A percentile compares a stretch with the other conserved stretches of the same genome.
phyloP scores from a whole-genome alignment of 2,113 vertebrate genomes.

The Marcusenius ussheri region DNA sequence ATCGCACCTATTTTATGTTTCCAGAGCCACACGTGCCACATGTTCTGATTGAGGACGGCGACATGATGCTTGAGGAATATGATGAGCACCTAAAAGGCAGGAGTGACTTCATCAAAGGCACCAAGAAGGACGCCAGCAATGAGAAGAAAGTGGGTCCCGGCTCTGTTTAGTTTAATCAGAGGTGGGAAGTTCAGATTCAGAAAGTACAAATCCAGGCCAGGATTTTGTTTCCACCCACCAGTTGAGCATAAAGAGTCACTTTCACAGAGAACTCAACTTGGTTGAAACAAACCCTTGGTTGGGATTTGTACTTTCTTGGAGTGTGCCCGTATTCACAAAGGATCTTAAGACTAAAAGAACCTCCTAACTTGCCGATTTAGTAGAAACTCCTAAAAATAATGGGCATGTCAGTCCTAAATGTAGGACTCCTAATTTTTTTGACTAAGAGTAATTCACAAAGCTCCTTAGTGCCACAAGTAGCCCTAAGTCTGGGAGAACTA shows the following conservation, averaged over 20 bases:
- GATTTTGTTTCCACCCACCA: background rate
- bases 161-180: background rate
- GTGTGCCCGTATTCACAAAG: background rate
- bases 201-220: background rate
- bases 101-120: conserved; percentile 80
- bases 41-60: conserved; percentile 78
- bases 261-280: background rate
- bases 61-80: conserved; percentile 81
- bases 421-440: too few relatives aligned
- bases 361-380: too few relatives aligned
- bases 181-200: background rate
- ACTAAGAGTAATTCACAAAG: too few relatives aligned
- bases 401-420: too few relatives aligned
- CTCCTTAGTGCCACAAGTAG: too few relatives aligned
- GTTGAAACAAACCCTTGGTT: background rate
- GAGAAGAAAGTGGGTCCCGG: conserved; percentile 73
- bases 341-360: too few relatives aligned
- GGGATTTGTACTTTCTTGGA: background rate
- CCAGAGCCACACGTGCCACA: conserved; percentile 85
- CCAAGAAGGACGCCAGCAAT: conserved; percentile 75
- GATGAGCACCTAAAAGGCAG: conserved; percentile 77
- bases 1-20: conserved; percentile 24
- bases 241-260: background rate
- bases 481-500: too few relatives aligned
- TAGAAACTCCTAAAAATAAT: too few relatives aligned